Evolutionary conservation across 2,797 vertebrate genomes (phyloP), one percentile per base, ranked within the genome.

Genomic region (Melanotaenia boesemani): DNA sequence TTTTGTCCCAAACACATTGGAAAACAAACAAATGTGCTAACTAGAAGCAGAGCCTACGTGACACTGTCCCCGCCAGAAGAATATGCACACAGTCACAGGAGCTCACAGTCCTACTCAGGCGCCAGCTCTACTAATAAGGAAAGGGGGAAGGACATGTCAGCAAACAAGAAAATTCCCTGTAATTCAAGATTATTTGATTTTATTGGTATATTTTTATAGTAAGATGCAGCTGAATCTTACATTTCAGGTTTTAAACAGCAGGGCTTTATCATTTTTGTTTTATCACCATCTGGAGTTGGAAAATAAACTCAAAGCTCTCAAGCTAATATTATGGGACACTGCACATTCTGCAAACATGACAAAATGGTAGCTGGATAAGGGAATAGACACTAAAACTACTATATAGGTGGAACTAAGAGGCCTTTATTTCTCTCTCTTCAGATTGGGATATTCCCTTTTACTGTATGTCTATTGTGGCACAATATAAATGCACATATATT

Each of bases 1-100:
- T 69, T 72, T 80, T 57, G 69, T 83, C 76, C 67, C 9, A 57
- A 78, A 68, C 82, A 77, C 59, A 78, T 54, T 3, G 8, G 81
- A 80, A 87, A 84, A 86, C 83, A 90, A 89, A 90, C 83, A 91
- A 81, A 83, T n/a, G 46, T 55, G 1, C 66, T 69, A 46, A 76
- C 81, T 63, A 50, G 74, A 74, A 81, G 57, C 63, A 59, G 70
- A 54, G 90, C 59, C 89, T 95, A 95, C 92, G 94, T 95, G 93
- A 94, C 92, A 82, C 16, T 30, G 46, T 70, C 69, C 86, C 71
- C 58, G 76, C 73, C 87, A 87, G 67, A 70, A 82, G 62, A 83
- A 69, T 67, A 74, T 36, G 64, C 69, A 82, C 56, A 80, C 79
- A 60, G 70, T 84, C 80, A 74, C 59, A 72, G 50, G 34, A 67